Evolutionary conservation across 2,113 vertebrate genomes (phyloP).

Genomic region (Strix aluco): DNA sequence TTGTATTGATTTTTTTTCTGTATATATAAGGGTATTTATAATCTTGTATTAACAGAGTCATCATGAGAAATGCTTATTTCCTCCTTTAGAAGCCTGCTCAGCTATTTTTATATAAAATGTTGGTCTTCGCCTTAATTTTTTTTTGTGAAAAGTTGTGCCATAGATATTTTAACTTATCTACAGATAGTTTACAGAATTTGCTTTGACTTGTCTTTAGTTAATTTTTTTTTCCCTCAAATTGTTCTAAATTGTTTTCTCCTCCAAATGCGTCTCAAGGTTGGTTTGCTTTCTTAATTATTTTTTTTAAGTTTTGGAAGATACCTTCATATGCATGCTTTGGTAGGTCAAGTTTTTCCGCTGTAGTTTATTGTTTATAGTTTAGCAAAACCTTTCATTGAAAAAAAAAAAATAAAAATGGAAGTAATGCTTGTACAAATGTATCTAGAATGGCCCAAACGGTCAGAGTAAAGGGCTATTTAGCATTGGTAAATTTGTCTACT

Average conservation of each 20-base stretch:
- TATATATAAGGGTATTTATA: conserved; percentile 72
- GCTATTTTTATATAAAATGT: conserved; percentile 69
- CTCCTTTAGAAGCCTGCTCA: conserved; percentile 61
- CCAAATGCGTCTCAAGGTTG: neutral
- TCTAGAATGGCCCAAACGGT: conserved; percentile 22
- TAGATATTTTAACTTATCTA: conserved; percentile 47
- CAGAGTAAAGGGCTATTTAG: conserved; percentile 59
- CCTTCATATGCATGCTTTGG: conserved; percentile 33
- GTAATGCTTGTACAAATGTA: conserved; percentile 57
- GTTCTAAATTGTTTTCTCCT: neutral
- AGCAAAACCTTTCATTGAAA: conserved; percentile 26
- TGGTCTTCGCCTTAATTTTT: conserved; percentile 61
- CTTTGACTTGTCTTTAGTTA: conserved; percentile 5
- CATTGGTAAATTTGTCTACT: conserved; percentile 55
- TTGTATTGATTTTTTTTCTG: conserved; percentile 37
- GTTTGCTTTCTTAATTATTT: neutral
- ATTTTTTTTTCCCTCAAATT: neutral
- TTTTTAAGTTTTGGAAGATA: neutral
- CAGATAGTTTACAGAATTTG: conserved; percentile 20
- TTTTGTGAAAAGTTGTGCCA: conserved; percentile 57
- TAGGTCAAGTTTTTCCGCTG: conserved; percentile 31
- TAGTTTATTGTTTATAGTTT: conserved; percentile 42
- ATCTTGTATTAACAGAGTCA: conserved; percentile 58
- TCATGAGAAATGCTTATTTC: conserved; percentile 43
- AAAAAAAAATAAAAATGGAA: neutral